Base-by-base conservation (phyloP, 2,113 vertebrate genomes). In the Dasyprocta punctata region DNA sequence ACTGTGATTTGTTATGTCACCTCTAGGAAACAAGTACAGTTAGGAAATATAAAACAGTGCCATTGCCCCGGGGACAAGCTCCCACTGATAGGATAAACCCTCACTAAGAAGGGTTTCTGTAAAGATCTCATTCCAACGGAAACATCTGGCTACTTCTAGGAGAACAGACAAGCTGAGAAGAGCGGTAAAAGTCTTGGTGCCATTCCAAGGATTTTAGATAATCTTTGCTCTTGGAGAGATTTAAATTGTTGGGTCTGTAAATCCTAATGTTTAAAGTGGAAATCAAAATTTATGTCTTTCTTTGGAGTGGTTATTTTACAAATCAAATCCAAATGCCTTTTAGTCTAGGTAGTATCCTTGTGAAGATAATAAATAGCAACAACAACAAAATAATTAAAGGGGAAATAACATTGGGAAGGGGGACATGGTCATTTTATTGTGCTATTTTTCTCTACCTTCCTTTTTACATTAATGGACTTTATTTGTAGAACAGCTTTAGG, bases 311-410 rank as follows among this genome's bases (percentile, higher is more conserved):
- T 65, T 92, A 30, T 73, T 90, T 95, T 54, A 60, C 28, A 91
- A 97, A 96, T 93, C 19, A 91, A 92, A 86, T 89, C 78, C 80
- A 95, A 58, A 93, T 75, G 44, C 44, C 44, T 93, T 95, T 95
- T 49, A 56, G n/a, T 60, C n/a, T 33, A 81, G 38, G 16, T 83
- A 83, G 9, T 65, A 52, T 20, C 49, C 30, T 85, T 88, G 30
- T 44, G 94, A 33, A 20, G 63, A 85, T 90, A 81, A 89, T 86
- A 89, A 95, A 88, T 63, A 94, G 19, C 24, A 82, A 28, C 22
- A 92, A 41, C 20, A 24, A 94, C 82, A 92, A 85, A 94, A 95
- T 82, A 87, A 49, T 14, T 84, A 86, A 71, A 91, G n/a, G 16
- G 44, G 41, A 93, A 95, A 63, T 38, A 61, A 93, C 88, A 17